Conservation (phyloP, 1,140 invertebrate species). For the Diuraphis noxia region DNA sequence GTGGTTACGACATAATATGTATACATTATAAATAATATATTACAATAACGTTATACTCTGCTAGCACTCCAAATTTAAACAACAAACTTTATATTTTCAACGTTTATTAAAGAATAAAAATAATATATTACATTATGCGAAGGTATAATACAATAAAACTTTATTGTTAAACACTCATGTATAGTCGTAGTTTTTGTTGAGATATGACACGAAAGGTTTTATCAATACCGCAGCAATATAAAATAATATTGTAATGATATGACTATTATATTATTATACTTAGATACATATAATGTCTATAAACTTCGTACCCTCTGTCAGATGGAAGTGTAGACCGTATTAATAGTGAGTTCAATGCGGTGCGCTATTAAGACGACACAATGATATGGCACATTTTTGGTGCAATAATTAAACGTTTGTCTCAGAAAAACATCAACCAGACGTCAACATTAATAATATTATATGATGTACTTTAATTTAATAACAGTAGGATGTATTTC, state of each 20-base stretch:
- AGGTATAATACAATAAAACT: not conserved
- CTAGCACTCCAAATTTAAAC: not conserved
- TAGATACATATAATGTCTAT: not conserved
- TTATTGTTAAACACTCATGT: not conserved
- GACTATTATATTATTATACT: too few species aligned
- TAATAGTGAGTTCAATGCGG: not conserved
- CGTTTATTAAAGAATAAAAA: not conserved
- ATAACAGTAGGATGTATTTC: too few species aligned
- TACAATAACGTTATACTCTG: not conserved
- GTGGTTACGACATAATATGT: too few species aligned
- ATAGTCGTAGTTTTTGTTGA: not conserved
- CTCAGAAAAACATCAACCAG: not conserved
- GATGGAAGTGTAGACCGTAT: not conserved
- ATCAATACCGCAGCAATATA: not conserved
- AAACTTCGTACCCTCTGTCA: not conserved
- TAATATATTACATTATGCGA: not conserved
- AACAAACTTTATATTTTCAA: not conserved
- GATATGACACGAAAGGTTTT: not conserved
- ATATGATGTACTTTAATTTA: too few species aligned
- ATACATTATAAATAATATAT: not conserved
- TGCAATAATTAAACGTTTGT: not conserved
- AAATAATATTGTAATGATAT: not conserved
- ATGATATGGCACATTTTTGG: too few species aligned
- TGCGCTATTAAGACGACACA: not conserved
- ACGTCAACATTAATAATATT: too few species aligned